Evolutionary conservation across 2,888 invertebrate genomes (phyloP), one percentile per base, ranked within the genome.

Genomic region (Sepioteuthis lessoniana): DNA sequence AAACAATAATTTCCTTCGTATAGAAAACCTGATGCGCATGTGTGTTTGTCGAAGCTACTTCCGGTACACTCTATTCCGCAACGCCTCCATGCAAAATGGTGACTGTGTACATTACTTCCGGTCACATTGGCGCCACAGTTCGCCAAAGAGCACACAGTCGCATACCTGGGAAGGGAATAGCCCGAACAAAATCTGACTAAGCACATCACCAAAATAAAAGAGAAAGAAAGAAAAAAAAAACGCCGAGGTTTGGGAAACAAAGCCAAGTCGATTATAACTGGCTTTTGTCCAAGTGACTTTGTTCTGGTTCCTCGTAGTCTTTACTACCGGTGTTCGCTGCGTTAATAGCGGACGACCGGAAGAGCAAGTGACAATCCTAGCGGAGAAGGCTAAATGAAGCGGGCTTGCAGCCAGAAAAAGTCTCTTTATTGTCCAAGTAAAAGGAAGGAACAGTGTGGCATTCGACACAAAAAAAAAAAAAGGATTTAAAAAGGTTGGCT

Each of bases 361-460:
- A 76, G 76, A n/a, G 13, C n/a, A 35, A 76, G 76, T 76, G 76
- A 76, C 76, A 76, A 35, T 76, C 76, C 76, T 76, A 76, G 76
- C 76, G 76, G 16, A n/a, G 76, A 76, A n/a, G 76, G 76, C n/a
- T n/a, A n/a, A 35, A 16, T n/a, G n/a, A n/a, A 76, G n/a, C 76
- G 76, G 76, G 76, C 76, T n/a, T n/a, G 76, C n/a, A 76, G 76
- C 76, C 76, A 76, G n/a, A n/a, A n/a, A 76, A 76, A 76, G n/a
- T 76, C 13, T 2, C n/a, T 76, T 76, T 76, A 76, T 76, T 76
- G 76, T 76, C 76, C 76, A 76, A 76, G n/a, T n/a, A n/a, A 76
- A 76, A 76, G 76, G 76, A n/a, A 76, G 76, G 76, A 76, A 76
- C n/a, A 35, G 16, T 35, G n/a, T n/a, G 76, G n/a, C 16, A 76